phyloP scores from a whole-genome alignment of 2,797 vertebrate genomes.

The Anas capensis region DNA sequence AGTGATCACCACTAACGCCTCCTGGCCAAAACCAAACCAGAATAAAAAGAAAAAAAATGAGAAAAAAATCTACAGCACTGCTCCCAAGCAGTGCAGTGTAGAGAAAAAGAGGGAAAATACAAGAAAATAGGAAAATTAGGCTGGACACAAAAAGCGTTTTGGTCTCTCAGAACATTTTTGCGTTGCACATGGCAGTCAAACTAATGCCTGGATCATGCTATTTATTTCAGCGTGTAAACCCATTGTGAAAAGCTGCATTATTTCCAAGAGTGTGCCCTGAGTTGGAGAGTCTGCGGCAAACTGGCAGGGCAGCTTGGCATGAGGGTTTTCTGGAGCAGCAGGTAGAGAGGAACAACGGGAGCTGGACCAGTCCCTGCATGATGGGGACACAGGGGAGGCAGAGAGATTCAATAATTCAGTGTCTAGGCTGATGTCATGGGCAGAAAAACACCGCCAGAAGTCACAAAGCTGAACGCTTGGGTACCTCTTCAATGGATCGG shows the following conservation, averaged over 20 bases:
- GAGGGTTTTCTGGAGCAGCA: conserved; percentile 61
- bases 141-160: conserved; percentile 50
- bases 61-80: not conserved
- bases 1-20: not conserved
- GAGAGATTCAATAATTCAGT: conserved; percentile 53
- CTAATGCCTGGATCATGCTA: conserved; percentile 46
- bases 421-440: conserved; percentile 6
- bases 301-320: conserved; percentile 60
- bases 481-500: not conserved
- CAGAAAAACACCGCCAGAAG: not conserved
- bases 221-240: conserved; percentile 75
- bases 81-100: not conserved
- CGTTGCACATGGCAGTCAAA: conserved; percentile 9
- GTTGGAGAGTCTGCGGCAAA: not conserved
- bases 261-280: conserved; percentile 43
- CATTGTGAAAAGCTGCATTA: conserved; percentile 40
- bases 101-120: not conserved
- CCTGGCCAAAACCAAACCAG: not conserved
- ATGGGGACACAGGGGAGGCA: not conserved
- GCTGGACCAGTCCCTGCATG: conserved; percentile 10
- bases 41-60: too few species aligned
- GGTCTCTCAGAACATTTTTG: conserved; percentile 37
- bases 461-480: not conserved
- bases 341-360: conserved; percentile 60
- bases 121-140: conserved; percentile 28